Percentiles rank a stretch among this genome's conserved stretches.
phyloP scores from a whole-genome alignment of 2,113 vertebrate genomes.

The Geothlypis trichas region DNA sequence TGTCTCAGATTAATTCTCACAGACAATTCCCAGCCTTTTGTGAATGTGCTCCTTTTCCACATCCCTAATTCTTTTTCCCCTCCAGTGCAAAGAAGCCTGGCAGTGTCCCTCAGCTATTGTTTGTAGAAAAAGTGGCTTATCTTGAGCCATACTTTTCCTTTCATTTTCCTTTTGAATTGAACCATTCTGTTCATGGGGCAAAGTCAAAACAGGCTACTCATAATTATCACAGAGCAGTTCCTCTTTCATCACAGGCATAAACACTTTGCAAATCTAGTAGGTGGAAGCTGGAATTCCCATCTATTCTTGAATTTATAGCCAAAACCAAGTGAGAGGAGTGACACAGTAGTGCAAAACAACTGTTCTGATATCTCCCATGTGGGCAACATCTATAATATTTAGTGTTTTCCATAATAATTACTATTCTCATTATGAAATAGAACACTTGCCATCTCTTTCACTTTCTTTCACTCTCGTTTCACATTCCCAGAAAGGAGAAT shows the following conservation, averaged over 20 bases:
- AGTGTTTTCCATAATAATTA: neutral
- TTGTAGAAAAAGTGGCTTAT: constrained; percentile 50
- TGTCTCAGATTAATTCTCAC: neutral
- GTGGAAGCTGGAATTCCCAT: neutral
- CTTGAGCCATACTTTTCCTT: constrained; percentile 52
- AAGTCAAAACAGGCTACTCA: constrained; percentile 14
- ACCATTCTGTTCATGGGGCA: neutral
- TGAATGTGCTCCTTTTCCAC: neutral
- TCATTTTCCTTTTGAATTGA: constrained; percentile 56
- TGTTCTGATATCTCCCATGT: neutral
- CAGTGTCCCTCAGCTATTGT: constrained; percentile 53
- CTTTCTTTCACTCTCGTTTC: neutral
- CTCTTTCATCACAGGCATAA: neutral
- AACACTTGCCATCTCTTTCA: neutral
- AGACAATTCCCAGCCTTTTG: constrained; percentile 20
- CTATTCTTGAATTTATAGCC: neutral
- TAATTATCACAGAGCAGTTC: constrained; percentile 6
- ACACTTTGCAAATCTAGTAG: neutral
- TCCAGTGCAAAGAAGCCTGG: constrained; percentile 37
- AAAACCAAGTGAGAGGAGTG: neutral
- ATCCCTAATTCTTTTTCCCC: constrained; percentile 19
- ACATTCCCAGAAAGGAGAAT: neutral
- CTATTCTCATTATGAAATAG: neutral
- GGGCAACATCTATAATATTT: neutral
- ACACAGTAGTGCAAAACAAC: neutral